Evolutionary conservation across 2,888 invertebrate species (phyloP).

Genomic region (Phaonia tiefii): DNA sequence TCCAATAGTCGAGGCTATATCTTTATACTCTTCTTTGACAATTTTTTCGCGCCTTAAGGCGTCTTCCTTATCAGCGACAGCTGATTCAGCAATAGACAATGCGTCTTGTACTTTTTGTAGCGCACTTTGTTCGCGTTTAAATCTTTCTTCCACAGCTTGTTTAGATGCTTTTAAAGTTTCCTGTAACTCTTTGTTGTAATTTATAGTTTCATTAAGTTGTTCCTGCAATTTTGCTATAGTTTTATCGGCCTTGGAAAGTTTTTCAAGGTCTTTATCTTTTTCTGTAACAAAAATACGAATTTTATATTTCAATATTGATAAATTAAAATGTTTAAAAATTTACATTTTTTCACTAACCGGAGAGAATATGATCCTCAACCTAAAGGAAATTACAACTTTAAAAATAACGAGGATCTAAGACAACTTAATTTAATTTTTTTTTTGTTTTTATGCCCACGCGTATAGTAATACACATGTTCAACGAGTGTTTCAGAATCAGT

Average conservation of each 20-base stretch:
- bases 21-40: conserved; percentile 82
- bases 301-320: conserved; percentile 7
- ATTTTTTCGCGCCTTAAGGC: conserved; percentile 81
- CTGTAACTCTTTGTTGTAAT: conserved; percentile 78
- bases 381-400: too few species aligned
- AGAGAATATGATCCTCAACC: too few species aligned
- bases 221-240: conserved; percentile 70
- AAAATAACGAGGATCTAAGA: too few species aligned
- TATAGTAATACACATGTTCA: too few species aligned
- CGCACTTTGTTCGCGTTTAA: conserved; percentile 81
- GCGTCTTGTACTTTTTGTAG: conserved; percentile 83
- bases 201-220: conserved; percentile 71
- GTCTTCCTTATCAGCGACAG: conserved; percentile 83
- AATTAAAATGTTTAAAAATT: too few species aligned
- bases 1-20: conserved; percentile 82
- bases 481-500: too few species aligned
- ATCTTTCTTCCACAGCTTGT: conserved; percentile 78
- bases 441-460: neutral
- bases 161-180: conserved; percentile 79
- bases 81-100: conserved; percentile 82
- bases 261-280: conserved; percentile 64
- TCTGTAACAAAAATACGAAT: conserved; percentile 58
- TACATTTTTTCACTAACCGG: too few species aligned
- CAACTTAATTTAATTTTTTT: too few species aligned
- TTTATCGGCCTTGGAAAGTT: conserved; percentile 28